A percentile compares a stretch with the other conserved stretches of the same genome.
phyloP scores from a whole-genome alignment of 2,113 vertebrate genomes.

The Pipra filicauda region DNA sequence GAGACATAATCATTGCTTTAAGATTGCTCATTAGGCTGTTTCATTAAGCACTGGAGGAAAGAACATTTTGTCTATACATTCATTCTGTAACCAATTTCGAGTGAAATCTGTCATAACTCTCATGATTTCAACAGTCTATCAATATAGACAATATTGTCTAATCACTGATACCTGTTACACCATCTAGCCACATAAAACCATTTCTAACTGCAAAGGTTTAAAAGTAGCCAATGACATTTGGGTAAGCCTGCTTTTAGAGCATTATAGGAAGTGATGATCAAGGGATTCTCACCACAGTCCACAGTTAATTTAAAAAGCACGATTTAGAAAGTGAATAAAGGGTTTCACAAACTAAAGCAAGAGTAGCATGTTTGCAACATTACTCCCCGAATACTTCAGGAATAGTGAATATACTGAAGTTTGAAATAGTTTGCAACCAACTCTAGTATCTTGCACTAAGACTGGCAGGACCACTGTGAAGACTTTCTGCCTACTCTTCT shows the following conservation, averaged over 20 bases:
- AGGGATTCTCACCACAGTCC: background rate
- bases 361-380: background rate
- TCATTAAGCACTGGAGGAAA: slow-evolving; percentile 44
- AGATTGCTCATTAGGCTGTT: slow-evolving; percentile 35
- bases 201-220: background rate
- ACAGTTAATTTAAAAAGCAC: background rate
- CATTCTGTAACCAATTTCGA: slow-evolving; percentile 2
- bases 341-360: background rate
- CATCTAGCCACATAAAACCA: background rate
- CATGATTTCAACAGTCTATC: background rate
- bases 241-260: background rate
- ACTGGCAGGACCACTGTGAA: slow-evolving; percentile 36
- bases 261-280: background rate
- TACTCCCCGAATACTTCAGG: background rate
- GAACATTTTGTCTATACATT: slow-evolving; percentile 5
- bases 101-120: background rate
- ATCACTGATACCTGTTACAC: background rate
- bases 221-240: background rate
- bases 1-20: slow-evolving; percentile 22
- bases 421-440: slow-evolving; percentile 13
- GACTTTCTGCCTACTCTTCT: slow-evolving; percentile 29
- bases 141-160: background rate
- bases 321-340: background rate
- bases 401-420: background rate
- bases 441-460: slow-evolving; percentile 34